These are phyloP conservation scores for Augiades crinisus DNA, from an alignment of 2,888 invertebrate species.

Conservation along the genomic window DNA sequence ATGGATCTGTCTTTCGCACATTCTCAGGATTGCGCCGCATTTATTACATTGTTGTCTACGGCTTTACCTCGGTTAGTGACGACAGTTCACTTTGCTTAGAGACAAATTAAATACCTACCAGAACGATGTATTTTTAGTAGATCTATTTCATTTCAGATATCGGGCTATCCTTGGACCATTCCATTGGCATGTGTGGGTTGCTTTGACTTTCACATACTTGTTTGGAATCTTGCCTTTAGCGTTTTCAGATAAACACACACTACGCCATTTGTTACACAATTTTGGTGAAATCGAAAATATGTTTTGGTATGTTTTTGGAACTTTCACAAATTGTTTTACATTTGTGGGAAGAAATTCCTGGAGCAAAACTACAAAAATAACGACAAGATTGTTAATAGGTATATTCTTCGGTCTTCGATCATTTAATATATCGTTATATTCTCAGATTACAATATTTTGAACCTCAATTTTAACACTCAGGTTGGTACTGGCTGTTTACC, in stretches of 20 bases:
- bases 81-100: no score
- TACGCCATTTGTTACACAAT: slow-evolving; percentile 84
- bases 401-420: no score
- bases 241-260: slow-evolving; percentile 86
- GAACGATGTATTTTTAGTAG: no score
- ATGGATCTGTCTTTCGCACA: slow-evolving; percentile 85
- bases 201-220: slow-evolving; percentile 86
- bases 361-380: slow-evolving; percentile 85
- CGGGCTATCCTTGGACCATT: slow-evolving; percentile 92
- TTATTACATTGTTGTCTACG: slow-evolving; percentile 88
- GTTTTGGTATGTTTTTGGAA: slow-evolving; percentile 94
- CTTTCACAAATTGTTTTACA: slow-evolving; percentile 91
- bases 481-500: slow-evolving; percentile 92
- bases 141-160: slow-evolving; percentile 76
- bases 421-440: no score
- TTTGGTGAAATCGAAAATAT: slow-evolving; percentile 89
- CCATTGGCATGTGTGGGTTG: slow-evolving; percentile 90
- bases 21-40: slow-evolving; percentile 88
- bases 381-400: slow-evolving; percentile 88
- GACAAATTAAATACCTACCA: no score
- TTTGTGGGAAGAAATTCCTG: slow-evolving; percentile 86
- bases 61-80: slow-evolving; percentile 84
- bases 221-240: slow-evolving; percentile 88
- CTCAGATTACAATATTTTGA: no score
- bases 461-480: slow-evolving; percentile 55